Evolutionary conservation across 2,797 vertebrate species (phyloP).

Genomic region (Sylvia borin): DNA sequence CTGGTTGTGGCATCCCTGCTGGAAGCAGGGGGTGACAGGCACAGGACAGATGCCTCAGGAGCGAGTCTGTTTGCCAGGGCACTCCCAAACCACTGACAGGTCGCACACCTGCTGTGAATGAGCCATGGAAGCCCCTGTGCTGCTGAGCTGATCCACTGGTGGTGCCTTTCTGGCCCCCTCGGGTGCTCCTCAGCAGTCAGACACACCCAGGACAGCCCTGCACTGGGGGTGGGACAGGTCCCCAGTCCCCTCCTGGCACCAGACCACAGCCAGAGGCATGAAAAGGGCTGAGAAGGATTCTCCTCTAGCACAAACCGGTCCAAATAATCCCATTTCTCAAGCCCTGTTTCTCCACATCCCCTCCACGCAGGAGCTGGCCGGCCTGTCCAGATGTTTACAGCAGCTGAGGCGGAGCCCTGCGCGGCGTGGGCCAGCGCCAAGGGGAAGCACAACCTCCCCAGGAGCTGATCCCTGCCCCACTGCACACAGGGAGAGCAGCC

Average conservation of each 20-base stretch:
- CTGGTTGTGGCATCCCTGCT: rapidly evolving
- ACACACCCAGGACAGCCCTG: neutral
- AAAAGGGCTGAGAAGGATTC: neutral
- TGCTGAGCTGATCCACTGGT: neutral
- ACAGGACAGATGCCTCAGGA: neutral
- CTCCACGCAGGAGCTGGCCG: rapidly evolving
- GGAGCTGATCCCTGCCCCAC: neutral
- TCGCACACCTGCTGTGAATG: rapidly evolving
- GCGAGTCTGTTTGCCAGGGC: rapidly evolving
- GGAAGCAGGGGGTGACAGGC: neutral
- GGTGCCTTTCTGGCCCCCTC: neutral
- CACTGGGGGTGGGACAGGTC: neutral
- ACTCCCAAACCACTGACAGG: neutral
- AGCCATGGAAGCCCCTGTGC: neutral
- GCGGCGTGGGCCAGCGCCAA: rapidly evolving
- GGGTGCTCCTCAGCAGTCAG: neutral
- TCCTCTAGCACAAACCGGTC: neutral
- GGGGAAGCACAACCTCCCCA: neutral
- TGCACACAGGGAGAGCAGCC: neutral
- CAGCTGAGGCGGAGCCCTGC: neutral
- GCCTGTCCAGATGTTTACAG: neutral
- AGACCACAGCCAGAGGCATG: rapidly evolving
- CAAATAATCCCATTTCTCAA: neutral
- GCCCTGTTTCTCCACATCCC: neutral
- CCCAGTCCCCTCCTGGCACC: neutral